A percentile compares a stretch with the other conserved stretches of the same genome.
Conservation (phyloP, 2,888 invertebrate genomes). For the Aphodius sticticus region DNA sequence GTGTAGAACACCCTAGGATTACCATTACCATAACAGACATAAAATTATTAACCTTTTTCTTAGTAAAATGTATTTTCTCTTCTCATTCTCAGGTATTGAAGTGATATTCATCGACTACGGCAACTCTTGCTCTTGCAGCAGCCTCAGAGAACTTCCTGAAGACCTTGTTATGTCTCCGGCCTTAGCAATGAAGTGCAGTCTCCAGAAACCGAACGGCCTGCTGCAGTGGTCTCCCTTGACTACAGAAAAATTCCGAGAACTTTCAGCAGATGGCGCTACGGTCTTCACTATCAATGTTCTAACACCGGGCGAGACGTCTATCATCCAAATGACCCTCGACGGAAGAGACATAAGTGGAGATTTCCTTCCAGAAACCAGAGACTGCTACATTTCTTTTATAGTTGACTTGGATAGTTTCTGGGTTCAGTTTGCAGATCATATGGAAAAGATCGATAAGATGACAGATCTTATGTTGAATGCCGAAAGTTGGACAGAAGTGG, state of each 20-base stretch:
- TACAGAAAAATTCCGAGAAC: constrained; percentile 70
- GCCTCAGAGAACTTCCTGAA: constrained; percentile 68
- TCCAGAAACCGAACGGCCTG: constrained; percentile 63
- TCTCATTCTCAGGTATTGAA: constrained; percentile 56
- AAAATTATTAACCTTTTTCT: too few species aligned
- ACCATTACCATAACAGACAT: too few species aligned
- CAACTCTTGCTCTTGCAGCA: constrained; percentile 69
- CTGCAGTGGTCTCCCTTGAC: constrained; percentile 71
- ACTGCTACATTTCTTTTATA: constrained; percentile 69
- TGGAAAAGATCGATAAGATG: constrained; percentile 64
- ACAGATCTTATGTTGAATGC: constrained; percentile 69
- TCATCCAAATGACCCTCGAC: constrained; percentile 69
- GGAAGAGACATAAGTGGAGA: constrained; percentile 71
- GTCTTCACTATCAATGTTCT: constrained; percentile 74
- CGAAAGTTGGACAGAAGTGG: constrained; percentile 51
- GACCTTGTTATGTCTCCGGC: constrained; percentile 66
- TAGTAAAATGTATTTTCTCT: too few species aligned
- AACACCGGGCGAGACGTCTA: constrained; percentile 70
- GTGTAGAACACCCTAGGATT: too few species aligned
- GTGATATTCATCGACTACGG: constrained; percentile 77
- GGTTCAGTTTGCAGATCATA: constrained; percentile 68
- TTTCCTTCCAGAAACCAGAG: constrained; percentile 56
- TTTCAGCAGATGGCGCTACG: constrained; percentile 74
- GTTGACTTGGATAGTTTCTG: constrained; percentile 76
- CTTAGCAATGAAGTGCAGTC: constrained; percentile 70